Base-by-base conservation (phyloP, 2,888 invertebrate species). In the Lycaena phlaeas region DNA sequence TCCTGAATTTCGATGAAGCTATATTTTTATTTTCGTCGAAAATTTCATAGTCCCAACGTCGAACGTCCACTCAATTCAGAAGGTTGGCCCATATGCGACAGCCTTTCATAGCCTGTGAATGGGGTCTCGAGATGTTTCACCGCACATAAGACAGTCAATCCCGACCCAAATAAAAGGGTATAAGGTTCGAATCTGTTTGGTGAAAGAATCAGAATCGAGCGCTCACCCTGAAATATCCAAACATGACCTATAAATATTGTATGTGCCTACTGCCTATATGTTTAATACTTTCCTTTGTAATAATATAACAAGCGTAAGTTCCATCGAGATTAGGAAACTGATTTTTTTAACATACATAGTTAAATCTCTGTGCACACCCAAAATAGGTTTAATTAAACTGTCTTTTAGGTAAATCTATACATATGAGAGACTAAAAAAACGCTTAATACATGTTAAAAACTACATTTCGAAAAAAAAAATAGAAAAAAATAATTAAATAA, bases 81-180 rank as follows among this genome's bases (percentile, higher is more conserved):
- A 30, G 44, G 39, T 39, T 37, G 31, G 42, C 39, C 45, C 42
- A 42, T 37, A 72, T 69, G 70, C 64, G 65, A 68, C 70, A 68
- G 63, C 66, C 77, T 81, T 79, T 76, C 75, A 76, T 62, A 64
- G 61, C 53, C 52, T 64, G 54, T 74, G 75, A 76, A 79, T 76
- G 61, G 68, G 57, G 56, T 78, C 22, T 15, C 22, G 31, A 18
- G 28, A 79, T 73, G 60, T 64, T 60, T 59, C 57, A 59, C 60
- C 63, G 63, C 57, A 59, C 65, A 59, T 64, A 62, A 49, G 52
- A 52, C 43, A 18, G 3, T 18, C 10, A 43, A 38, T 29, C 12
- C 43, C 39, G 31, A 40, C 14, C 17, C 17, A 26, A 7, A 2
- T 7, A 14, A 11, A 38, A 29, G 2, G 11, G 4, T n/a, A 11